Evolutionary conservation across 2,113 vertebrate species (phyloP), one percentile per base, ranked within the genome.

Genomic region (Antigone vipio): DNA sequence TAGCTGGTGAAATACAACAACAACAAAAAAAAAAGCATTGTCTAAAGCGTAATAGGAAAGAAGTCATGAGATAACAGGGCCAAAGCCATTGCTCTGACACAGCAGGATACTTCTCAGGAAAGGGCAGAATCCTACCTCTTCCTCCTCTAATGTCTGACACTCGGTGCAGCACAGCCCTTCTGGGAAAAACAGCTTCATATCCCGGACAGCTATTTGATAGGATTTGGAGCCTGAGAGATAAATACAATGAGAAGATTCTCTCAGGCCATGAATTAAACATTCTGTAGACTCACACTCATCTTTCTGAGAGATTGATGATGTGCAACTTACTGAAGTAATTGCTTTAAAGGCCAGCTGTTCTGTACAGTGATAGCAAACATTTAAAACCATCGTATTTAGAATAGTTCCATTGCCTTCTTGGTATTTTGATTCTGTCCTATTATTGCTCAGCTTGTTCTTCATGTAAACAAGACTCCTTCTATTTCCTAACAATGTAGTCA

Each of bases 131-230:
- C 85, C 52, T 97, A 98, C 98, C 98, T 98, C 88, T 24, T 98
- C 94, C 44, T 95, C 93, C 89, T 96, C 96, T 94, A 95, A 86
- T 4, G 85, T 58, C 81, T 75, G 93, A 53, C 79, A 93, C 38
- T 96, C 74, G 6, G 95, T 55, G 40, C 93, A 98, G 90, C 98
- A 97, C 44, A 98, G 88, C 27, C 98, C 98, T 77, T 98, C 97
- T 73, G 98, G 97, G 91, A 98, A 98, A 93, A 98, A 90, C 86
- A 92, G 74, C 87, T 97, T 98, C 81, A 97, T 85, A 84, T 98
- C 98, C 92, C 42, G 62, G 35, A 98, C 87, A 69, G 98, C 98
- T 83, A 80, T 72, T 32, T 91, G 67, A 83, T 98, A 98, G 72
- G 97, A 98, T 58, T 40, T 35, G 35, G 98, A 98, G 93, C 97